A percentile compares a stretch with the other conserved stretches of the same genome.
These are phyloP conservation scores for Ceratoteleas bidentatus DNA, from an alignment of 1,140 invertebrate species.

Conservation along the genomic window DNA sequence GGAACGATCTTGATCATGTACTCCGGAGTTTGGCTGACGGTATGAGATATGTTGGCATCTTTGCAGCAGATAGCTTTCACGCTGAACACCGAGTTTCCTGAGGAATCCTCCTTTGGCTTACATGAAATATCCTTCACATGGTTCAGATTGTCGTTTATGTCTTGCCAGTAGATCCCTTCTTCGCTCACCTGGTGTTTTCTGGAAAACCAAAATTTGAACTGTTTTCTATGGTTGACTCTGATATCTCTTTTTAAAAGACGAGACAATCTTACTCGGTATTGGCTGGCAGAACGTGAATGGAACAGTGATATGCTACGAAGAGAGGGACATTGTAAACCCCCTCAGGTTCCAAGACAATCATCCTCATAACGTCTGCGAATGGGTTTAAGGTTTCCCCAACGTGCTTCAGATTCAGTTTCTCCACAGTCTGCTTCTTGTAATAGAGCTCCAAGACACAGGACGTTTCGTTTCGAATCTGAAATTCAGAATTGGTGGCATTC, in stretches of 20 bases:
- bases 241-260: too few relatives aligned
- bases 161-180: constrained; percentile 90
- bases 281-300: constrained; percentile 87
- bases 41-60: constrained; percentile 71
- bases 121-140: constrained; percentile 84
- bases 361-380: constrained; percentile 88
- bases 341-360: constrained; percentile 87
- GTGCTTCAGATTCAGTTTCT: constrained; percentile 83
- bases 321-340: constrained; percentile 89
- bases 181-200: constrained; percentile 86
- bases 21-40: constrained; percentile 84
- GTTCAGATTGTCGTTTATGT: constrained; percentile 85
- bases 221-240: too few relatives aligned
- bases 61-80: constrained; percentile 82
- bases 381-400: constrained; percentile 88
- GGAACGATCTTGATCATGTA: constrained; percentile 87
- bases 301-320: constrained; percentile 90
- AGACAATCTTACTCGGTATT: constrained; percentile 84
- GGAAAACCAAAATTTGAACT: constrained; percentile 19
- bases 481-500: too few relatives aligned
- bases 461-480: constrained; percentile 89
- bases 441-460: constrained; percentile 88
- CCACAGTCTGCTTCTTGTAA: constrained; percentile 87
- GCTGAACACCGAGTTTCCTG: constrained; percentile 83
- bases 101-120: constrained; percentile 83